Base-by-base conservation (phyloP, 2,888 invertebrate genomes). In the Amiota mariae region DNA sequence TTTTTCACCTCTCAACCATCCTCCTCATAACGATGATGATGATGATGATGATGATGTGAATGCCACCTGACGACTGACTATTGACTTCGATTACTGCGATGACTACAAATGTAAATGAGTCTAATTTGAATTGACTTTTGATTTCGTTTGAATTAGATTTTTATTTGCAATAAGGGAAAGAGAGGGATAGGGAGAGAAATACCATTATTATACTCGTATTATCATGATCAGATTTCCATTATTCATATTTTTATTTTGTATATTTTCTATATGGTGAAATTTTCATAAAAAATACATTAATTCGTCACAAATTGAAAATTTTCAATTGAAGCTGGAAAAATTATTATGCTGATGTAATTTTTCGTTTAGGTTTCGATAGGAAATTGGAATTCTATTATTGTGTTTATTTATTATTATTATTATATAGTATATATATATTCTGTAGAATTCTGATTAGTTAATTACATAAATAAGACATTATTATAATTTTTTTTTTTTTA, bases 231-330 rank as follows among this genome's bases (percentile, higher is more conserved):
- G n/a, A 63, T 63, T 63, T 63, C 24, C 63, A 63, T 63, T 63
- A 63, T 63, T 63, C 36, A 63, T 63, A 63, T 36, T 18, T 11
- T 24, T n/a, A 59, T 24, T 2, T 3, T 2, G 3, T 61, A 20
- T 36, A 24, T 61, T 63, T 12, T 36, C 36, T 36, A 36, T 36
- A 36, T 36, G 36, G 36, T 36, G 36, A 63, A n/a, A 68, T 68
- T 68, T 68, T 68, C 67, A 67, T 67, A 67, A 67, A 48, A 67
- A 67, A 67, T 49, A 18, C 67, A 68, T 68, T 68, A 48, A 54
- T 54, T 68, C 54, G 54, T 68, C 67, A 54, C 67, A 13, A 12
- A 12, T 24, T 20, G 51, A 68, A 54, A 68, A 54, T 51, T 67
- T 61, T 61, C 18, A 8, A 13, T 18, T 61, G 20, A 12, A 49